A percentile compares a stretch with the other conserved stretches of the same genome.
phyloP scores from a whole-genome alignment of 2,113 vertebrate genomes.

The Pachycephala philippinensis region DNA sequence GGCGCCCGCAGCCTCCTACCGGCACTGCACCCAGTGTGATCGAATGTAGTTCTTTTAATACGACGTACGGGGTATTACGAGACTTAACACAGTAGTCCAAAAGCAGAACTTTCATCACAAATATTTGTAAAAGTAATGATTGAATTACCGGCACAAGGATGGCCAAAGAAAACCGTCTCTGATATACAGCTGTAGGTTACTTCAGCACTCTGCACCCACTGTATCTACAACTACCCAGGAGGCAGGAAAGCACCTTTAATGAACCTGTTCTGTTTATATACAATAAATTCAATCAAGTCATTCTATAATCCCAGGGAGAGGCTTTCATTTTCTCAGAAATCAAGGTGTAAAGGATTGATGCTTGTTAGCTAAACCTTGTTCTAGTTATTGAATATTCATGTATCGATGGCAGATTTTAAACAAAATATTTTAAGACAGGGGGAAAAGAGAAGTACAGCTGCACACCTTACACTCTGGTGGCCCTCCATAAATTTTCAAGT shows the following conservation, averaged over 20 bases:
- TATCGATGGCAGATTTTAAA: not conserved
- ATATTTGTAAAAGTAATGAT: not conserved
- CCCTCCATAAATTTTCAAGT: not conserved
- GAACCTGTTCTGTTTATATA: not conserved
- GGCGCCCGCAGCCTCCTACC: not conserved
- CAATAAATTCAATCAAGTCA: not conserved
- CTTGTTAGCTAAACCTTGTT: not conserved
- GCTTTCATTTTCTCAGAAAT: not conserved
- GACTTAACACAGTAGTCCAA: too few species aligned
- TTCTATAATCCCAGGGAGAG: too few species aligned
- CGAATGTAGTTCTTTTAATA: too few species aligned
- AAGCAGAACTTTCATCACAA: not conserved
- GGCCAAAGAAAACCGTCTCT: not conserved
- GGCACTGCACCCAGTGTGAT: not conserved
- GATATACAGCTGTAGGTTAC: not conserved
- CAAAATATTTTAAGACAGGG: not conserved
- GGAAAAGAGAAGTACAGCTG: not conserved
- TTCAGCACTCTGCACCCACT: not conserved
- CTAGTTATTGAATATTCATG: too few species aligned
- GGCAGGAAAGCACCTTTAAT: not conserved
- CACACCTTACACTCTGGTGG: too few species aligned
- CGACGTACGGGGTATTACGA: too few species aligned
- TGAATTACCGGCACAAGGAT: not conserved
- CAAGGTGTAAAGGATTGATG: too few species aligned
- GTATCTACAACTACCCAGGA: not conserved